Conservation (phyloP, 2,888 invertebrate genomes). For the Seladonia tumulorum region DNA sequence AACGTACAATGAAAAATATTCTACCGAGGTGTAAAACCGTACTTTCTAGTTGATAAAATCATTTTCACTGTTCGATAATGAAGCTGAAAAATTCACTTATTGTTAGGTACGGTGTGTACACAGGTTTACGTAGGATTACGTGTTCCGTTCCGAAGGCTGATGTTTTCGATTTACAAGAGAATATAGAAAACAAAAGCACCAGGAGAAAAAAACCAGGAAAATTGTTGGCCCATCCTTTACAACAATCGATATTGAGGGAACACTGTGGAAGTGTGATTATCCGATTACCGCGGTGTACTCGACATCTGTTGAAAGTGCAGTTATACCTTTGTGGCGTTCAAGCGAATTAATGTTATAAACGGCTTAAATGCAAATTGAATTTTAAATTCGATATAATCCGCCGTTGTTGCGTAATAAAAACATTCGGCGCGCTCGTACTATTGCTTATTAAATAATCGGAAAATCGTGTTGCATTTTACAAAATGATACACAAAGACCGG, state of each 20-base stretch:
- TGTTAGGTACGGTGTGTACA: not conserved
- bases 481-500: not conserved
- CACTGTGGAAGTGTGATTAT: slow-evolving; percentile 23
- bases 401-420: not conserved
- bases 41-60: no score
- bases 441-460: not conserved
- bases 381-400: slow-evolving; percentile 24
- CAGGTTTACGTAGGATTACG: not conserved
- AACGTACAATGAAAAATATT: no score
- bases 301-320: slow-evolving; percentile 16
- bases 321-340: slow-evolving; percentile 29
- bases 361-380: slow-evolving; percentile 22
- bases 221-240: not conserved
- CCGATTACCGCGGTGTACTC: slow-evolving; percentile 24
- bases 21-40: no score
- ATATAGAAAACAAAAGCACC: not conserved
- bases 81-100: not conserved
- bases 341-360: slow-evolving; percentile 28
- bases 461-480: not conserved
- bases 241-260: slow-evolving; percentile 13
- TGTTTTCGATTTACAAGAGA: not conserved
- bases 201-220: not conserved
- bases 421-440: not conserved
- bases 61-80: not conserved
- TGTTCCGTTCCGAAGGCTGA: not conserved